phyloP scores from a whole-genome alignment of 2,888 invertebrate genomes.

The Agonopterix heracliana region DNA sequence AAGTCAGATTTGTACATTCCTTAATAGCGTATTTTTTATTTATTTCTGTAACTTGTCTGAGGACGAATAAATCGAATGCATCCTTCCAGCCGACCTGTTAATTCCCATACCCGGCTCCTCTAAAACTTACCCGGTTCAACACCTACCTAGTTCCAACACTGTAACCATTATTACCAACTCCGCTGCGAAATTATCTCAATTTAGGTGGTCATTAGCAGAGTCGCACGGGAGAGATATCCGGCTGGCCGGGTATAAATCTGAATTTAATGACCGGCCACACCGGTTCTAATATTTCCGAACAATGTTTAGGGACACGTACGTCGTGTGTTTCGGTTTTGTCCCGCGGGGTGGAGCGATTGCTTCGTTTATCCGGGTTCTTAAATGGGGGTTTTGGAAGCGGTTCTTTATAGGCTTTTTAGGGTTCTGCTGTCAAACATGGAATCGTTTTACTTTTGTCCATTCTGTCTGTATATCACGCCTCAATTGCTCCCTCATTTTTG shows the following conservation, averaged over 20 bases:
- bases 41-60: too few species aligned
- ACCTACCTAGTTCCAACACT: not conserved
- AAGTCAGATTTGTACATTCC: too few species aligned
- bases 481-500: too few species aligned
- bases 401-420: not conserved
- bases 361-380: constrained; percentile 1
- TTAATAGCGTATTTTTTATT: too few species aligned
- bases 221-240: constrained; percentile 74
- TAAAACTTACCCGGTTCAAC: not conserved
- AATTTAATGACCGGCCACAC: constrained; percentile 65
- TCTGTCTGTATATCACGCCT: too few species aligned
- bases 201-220: constrained; percentile 75
- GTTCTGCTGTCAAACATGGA: too few species aligned
- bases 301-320: constrained; percentile 51
- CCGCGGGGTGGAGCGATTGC: constrained; percentile 22
- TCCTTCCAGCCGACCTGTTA: too few species aligned
- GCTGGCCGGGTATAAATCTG: constrained; percentile 68
- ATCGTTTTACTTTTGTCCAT: too few species aligned
- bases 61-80: too few species aligned
- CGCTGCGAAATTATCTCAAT: constrained; percentile 74
- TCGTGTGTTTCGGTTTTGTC: constrained; percentile 13
- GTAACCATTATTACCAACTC: constrained; percentile 47
- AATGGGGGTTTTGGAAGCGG: too few species aligned
- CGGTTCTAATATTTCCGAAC: constrained; percentile 62
- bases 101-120: not conserved